phyloP scores from a whole-genome alignment of 2,113 vertebrate genomes.

The Coracopsis vasa region DNA sequence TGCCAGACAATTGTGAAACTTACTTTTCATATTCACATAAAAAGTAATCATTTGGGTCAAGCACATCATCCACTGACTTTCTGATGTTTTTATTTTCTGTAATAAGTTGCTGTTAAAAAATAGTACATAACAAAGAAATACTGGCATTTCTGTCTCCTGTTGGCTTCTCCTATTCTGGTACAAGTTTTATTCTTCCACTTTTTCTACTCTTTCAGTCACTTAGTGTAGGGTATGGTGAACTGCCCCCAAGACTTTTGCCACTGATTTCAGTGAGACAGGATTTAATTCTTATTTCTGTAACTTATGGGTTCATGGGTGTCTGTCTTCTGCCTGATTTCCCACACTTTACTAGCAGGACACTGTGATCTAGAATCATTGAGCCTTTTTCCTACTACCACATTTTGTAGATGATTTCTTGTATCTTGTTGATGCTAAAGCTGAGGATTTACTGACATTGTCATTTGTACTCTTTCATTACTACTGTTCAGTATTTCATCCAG shows the following conservation, averaged over 20 bases:
- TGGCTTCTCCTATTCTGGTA: not conserved
- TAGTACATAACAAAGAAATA: not conserved
- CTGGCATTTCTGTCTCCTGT: not conserved
- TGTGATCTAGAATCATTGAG: not conserved
- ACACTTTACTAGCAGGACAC: not conserved
- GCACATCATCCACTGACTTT: not conserved
- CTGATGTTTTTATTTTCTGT: not conserved
- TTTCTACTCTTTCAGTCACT: accelerated
- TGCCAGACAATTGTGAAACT: not conserved
- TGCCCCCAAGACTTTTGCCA: not conserved
- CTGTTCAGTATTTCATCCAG: not conserved
- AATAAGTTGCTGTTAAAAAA: not conserved
- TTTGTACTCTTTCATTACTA: not conserved
- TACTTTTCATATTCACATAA: not conserved
- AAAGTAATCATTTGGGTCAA: not conserved
- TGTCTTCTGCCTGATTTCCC: not conserved
- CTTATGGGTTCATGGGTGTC: not conserved
- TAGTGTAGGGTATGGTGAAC: not conserved
- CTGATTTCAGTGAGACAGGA: not conserved
- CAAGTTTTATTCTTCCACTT: not conserved
- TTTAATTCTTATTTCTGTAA: not conserved
- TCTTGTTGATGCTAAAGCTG: not conserved
- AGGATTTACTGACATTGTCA: not conserved
- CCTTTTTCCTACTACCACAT: not conserved
- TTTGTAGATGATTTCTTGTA: not conserved